Percentiles rank a stretch among this genome's conserved stretches.
phyloP scores from a whole-genome alignment of 1,140 invertebrate species.

The Temnothorax curvispinosus region DNA sequence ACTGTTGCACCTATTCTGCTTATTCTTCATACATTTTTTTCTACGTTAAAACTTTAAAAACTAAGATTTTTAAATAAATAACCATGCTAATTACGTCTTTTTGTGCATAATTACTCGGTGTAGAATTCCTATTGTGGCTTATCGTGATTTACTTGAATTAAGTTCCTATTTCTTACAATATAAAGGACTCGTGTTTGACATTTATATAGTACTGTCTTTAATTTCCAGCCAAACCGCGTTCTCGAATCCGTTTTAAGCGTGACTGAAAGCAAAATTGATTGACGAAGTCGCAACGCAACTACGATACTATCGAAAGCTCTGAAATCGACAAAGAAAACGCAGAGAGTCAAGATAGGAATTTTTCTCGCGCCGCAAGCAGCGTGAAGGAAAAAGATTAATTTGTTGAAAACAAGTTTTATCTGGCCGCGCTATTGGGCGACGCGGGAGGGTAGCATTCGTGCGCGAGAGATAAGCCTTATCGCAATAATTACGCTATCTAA shows the following conservation, averaged over 20 bases:
- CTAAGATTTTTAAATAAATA: not conserved
- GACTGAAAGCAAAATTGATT: not conserved
- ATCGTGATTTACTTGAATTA: not conserved
- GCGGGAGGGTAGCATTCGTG: constrained; percentile 58
- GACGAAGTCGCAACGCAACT: not conserved
- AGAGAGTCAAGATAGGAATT: constrained; percentile 70
- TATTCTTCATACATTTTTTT: not conserved
- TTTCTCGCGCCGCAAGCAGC: constrained; percentile 64
- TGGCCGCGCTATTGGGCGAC: constrained; percentile 61
- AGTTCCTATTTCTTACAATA: not conserved
- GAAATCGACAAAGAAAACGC: constrained; percentile 21
- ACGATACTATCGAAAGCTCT: constrained; percentile 1
- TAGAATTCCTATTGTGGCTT: not conserved
- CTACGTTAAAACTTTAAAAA: not conserved
- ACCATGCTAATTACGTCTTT: not conserved
- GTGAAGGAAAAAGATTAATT: constrained; percentile 77
- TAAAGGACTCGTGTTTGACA: constrained; percentile 48
- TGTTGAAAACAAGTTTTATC: constrained; percentile 81
- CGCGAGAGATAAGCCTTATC: constrained; percentile 77
- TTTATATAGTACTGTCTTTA: constrained; percentile 20
- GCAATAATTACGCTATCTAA: constrained; percentile 77
- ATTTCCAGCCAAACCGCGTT: not conserved
- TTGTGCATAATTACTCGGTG: not conserved
- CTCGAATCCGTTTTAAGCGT: not conserved
- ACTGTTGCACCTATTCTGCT: not conserved